Evolutionary conservation across 2,888 invertebrate genomes (phyloP).

Genomic region (Labia minor): DNA sequence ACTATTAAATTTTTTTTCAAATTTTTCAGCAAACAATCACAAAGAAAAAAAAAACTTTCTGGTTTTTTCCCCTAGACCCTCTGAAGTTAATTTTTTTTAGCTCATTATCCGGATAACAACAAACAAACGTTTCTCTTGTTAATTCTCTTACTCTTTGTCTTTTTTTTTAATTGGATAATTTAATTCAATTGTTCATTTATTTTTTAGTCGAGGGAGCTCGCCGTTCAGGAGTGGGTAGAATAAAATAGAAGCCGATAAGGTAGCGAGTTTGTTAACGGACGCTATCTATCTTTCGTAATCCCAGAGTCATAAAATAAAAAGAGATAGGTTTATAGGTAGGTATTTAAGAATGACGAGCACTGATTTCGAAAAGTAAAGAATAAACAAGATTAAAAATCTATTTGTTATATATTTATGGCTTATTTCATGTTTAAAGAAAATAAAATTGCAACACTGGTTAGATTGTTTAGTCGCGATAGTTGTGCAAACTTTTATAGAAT

Average conservation of each 20-base stretch:
- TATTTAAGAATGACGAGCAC: background rate
- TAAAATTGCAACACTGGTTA: too few species aligned
- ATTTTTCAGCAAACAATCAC: too few species aligned
- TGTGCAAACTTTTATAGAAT: too few species aligned
- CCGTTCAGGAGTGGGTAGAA: background rate
- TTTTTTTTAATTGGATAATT: conserved; percentile 13
- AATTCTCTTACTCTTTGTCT: background rate
- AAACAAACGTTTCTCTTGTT: conserved; percentile 2
- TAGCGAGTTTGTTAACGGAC: conserved; percentile 7
- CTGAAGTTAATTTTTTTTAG: too few species aligned
- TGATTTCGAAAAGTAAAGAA: background rate
- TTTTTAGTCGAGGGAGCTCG: background rate
- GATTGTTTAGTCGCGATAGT: too few species aligned
- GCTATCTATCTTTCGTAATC: background rate
- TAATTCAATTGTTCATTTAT: conserved; percentile 13
- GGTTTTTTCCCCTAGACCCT: too few species aligned
- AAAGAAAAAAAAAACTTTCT: too few species aligned
- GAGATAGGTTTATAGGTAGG: conserved; percentile 3
- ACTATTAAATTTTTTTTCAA: too few species aligned
- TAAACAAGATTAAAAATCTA: too few species aligned
- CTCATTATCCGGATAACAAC: background rate
- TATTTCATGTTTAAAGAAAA: too few species aligned
- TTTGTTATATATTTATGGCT: too few species aligned
- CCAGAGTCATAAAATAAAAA: background rate
- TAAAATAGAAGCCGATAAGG: conserved; percentile 7